Conservation (phyloP, 2,888 invertebrate species). For the Hyles lineata region DNA sequence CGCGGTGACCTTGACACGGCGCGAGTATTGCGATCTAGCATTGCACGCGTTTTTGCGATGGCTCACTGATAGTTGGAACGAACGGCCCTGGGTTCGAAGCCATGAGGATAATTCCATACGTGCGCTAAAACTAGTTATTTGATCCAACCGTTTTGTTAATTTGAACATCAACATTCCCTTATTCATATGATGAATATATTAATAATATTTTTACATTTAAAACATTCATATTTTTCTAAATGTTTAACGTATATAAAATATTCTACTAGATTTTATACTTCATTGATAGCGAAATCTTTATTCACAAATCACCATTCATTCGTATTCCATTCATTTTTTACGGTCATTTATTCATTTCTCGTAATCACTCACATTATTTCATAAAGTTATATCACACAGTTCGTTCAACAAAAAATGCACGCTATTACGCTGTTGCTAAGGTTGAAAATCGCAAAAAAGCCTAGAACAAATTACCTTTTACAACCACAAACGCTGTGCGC, state of each 20-base stretch:
- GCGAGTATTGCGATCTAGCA: constrained; percentile 3
- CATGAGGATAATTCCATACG: too few relatives aligned
- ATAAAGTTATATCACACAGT: neutral
- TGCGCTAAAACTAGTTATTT: too few relatives aligned
- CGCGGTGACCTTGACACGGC: constrained; percentile 11
- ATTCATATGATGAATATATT: too few relatives aligned
- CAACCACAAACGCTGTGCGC: neutral
- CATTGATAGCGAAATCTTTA: too few relatives aligned
- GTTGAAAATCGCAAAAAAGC: neutral
- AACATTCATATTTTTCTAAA: too few relatives aligned
- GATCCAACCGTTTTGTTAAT: too few relatives aligned
- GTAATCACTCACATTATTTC: neutral
- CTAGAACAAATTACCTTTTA: constrained; percentile 8
- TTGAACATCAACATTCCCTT: too few relatives aligned
- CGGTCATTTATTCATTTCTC: neutral
- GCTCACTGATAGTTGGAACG: neutral
- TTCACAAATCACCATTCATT: too few relatives aligned
- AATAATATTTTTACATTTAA: too few relatives aligned
- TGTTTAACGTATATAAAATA: too few relatives aligned
- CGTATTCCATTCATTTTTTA: neutral
- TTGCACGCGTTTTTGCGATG: neutral
- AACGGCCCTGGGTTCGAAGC: neutral
- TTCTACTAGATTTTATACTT: too few relatives aligned
- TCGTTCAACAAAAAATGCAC: neutral
- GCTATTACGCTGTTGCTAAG: neutral